Conservation (phyloP, 2,797 vertebrate species). For the Clarias laeviceps region DNA sequence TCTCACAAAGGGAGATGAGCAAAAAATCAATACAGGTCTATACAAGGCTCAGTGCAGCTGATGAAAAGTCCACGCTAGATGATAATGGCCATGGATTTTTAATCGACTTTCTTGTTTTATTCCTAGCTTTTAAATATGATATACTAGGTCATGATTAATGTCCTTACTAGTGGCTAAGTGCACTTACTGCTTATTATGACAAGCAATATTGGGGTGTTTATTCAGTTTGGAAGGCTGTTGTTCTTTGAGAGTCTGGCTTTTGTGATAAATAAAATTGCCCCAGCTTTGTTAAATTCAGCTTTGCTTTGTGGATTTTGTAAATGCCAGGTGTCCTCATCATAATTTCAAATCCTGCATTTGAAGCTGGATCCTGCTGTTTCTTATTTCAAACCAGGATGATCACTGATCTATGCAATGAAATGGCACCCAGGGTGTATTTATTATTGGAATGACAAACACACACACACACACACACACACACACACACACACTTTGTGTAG, state of each 20-base stretch:
- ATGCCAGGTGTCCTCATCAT: slow-evolving; percentile 15
- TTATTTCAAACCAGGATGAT: neutral
- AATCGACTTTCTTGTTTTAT: slow-evolving; percentile 64
- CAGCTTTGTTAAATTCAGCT: neutral
- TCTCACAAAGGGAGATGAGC: slow-evolving; percentile 47
- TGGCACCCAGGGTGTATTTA: neutral
- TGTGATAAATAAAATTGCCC: neutral
- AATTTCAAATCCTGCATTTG: neutral
- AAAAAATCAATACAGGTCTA: slow-evolving; percentile 66
- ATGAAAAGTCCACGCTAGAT: slow-evolving; percentile 59
- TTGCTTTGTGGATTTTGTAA: neutral
- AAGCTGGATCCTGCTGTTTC: neutral
- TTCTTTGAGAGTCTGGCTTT: neutral
- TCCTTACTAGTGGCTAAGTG: slow-evolving; percentile 18
- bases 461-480: neutral
- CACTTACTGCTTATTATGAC: slow-evolving; percentile 39
- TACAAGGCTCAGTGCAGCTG: slow-evolving; percentile 21
- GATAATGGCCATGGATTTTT: slow-evolving; percentile 74
- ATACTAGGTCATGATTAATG: slow-evolving; percentile 57
- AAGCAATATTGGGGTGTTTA: slow-evolving; percentile 24
- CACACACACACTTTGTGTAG: neutral
- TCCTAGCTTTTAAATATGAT: slow-evolving; percentile 53
- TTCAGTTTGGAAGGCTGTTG: neutral
- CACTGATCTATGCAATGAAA: neutral
- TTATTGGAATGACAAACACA: neutral